Evolutionary conservation across 1,140 invertebrate genomes (phyloP).

Genomic region (Sycobia sp.): DNA sequence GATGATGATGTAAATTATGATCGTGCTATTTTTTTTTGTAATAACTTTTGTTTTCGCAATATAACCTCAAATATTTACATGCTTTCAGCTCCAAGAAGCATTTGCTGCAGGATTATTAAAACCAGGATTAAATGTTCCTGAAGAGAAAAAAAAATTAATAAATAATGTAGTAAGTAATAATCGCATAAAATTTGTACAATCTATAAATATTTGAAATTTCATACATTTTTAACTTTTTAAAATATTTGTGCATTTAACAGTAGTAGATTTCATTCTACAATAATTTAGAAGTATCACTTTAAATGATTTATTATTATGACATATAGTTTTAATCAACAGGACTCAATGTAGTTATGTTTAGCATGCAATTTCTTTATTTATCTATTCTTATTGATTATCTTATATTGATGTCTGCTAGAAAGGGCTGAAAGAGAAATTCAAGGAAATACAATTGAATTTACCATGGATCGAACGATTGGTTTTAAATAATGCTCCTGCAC

Average conservation of each 20-base stretch:
- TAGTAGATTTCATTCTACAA: too few species aligned
- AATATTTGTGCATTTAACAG: background rate
- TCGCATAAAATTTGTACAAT: background rate
- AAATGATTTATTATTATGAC: too few species aligned
- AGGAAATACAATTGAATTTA: slow-evolving; percentile 73
- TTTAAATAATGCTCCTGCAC: slow-evolving; percentile 74
- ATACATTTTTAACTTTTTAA: background rate
- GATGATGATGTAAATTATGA: slow-evolving; percentile 57
- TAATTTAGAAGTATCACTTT: too few species aligned
- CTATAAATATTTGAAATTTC: background rate
- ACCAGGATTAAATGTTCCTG: slow-evolving; percentile 78
- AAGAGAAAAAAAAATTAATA: slow-evolving; percentile 68
- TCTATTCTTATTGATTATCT: slow-evolving; percentile 1
- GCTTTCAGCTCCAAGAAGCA: slow-evolving; percentile 78
- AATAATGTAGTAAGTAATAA: slow-evolving; percentile 65
- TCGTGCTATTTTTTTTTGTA: too few species aligned
- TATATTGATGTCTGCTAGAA: slow-evolving; percentile 23
- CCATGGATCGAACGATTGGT: slow-evolving; percentile 88
- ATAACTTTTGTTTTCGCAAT: background rate
- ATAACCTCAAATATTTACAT: slow-evolving; percentile 40
- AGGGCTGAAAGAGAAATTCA: slow-evolving; percentile 70
- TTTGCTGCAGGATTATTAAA: slow-evolving; percentile 81
- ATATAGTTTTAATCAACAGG: too few species aligned
- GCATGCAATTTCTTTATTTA: too few species aligned
- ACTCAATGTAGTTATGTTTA: too few species aligned